phyloP scores from a whole-genome alignment of 2,113 vertebrate species.

The Nestor notabilis region DNA sequence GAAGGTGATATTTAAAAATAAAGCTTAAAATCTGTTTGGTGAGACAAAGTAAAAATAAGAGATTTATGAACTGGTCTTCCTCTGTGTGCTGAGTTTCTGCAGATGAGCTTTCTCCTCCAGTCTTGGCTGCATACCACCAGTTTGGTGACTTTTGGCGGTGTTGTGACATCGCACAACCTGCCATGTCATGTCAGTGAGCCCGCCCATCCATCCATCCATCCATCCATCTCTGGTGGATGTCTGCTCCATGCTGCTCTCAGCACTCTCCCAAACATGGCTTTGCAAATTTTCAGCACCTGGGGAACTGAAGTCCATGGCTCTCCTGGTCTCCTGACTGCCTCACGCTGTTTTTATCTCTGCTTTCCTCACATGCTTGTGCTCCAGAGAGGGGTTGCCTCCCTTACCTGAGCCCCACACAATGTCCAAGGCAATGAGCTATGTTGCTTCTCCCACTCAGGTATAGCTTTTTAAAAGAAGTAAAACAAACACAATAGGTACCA shows the following conservation, averaged over 20 bases:
- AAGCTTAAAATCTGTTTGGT: neutral
- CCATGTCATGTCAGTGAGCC: neutral
- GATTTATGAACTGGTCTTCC: neutral
- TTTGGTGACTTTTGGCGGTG: neutral
- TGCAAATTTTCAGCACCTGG: neutral
- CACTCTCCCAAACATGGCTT: neutral
- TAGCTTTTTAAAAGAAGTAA: neutral
- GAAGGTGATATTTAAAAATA: neutral
- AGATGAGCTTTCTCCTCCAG: neutral
- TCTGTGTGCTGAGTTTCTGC: neutral
- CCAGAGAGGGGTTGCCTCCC: neutral
- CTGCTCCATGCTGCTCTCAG: neutral
- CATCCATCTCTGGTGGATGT: neutral
- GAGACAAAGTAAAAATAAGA: neutral
- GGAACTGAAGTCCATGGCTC: neutral
- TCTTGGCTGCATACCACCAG: neutral
- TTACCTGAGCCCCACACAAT: neutral
- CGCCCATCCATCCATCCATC: neutral
- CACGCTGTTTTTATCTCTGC: neutral
- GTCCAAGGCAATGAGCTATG: fast-evolving
- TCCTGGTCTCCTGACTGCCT: neutral
- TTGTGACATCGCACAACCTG: neutral
- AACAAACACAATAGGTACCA: neutral
- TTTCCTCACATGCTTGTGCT: neutral
- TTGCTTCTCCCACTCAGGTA: neutral